These are phyloP conservation scores for Nipponia nippon DNA, from an alignment of 2,113 vertebrate species.

Conservation along the genomic window DNA sequence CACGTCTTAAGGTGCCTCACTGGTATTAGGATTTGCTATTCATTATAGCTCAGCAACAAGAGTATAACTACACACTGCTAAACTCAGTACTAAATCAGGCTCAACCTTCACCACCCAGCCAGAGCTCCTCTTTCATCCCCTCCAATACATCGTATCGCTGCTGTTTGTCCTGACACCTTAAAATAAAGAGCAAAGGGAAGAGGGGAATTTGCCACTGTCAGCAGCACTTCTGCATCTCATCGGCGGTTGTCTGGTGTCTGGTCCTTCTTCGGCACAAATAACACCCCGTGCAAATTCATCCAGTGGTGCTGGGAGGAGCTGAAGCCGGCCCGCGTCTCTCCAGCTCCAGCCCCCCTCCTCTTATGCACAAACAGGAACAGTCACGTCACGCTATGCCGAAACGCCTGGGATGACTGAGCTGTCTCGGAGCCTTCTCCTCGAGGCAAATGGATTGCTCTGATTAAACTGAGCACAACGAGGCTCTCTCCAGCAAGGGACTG, in stretches of 20 bases:
- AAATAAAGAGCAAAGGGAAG: background rate
- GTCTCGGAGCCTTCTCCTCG: background rate
- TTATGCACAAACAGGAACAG: background rate
- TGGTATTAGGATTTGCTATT: background rate
- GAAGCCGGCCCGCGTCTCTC: accelerated
- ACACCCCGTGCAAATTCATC: background rate
- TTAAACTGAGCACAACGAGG: background rate
- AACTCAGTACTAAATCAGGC: background rate
- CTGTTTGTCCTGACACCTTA: background rate
- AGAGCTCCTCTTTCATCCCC: background rate
- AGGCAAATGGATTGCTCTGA: background rate
- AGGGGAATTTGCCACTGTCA: background rate
- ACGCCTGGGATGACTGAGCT: background rate
- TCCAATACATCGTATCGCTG: background rate
- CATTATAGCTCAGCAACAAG: background rate
- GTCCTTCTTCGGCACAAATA: background rate
- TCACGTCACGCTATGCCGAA: accelerated
- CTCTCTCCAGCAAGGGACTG: background rate
- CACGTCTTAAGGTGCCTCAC: background rate
- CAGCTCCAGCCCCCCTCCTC: background rate
- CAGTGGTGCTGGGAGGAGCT: background rate
- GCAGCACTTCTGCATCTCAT: background rate
- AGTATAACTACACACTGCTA: background rate
- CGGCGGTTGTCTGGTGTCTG: background rate
- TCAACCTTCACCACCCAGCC: background rate